Base-by-base conservation (phyloP, 2,888 invertebrate genomes). In the Drosophila villosipedis region DNA sequence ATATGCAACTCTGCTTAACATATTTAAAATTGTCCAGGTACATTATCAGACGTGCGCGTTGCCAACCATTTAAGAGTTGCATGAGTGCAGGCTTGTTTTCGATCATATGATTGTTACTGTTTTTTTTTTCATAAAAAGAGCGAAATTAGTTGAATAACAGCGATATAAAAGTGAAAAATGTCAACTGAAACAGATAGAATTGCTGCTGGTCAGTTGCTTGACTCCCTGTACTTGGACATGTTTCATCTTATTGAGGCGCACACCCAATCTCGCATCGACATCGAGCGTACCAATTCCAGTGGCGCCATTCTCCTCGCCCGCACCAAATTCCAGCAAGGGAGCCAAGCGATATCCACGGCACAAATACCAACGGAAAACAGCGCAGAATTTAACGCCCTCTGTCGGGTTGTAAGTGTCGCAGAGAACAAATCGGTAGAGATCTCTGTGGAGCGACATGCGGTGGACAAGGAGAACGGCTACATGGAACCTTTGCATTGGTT, bases 401-500 rank as follows among this genome's bases (percentile, higher is more conserved):
- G 92, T 5, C 78, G 93, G 16, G 89, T 93, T 2, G 91, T 92
- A 52, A 92, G 94, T n/a, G 68, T 89, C 9, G 86, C 92, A n/a
- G 94, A 94, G 41, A 94, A 94, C 22, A 83, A 91, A 28, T 81
- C 73, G 12, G 58, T 76, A 50, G 77, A 87, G 49, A 92, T 94
- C 39, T 79, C 91, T 28, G 67, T 94, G 22, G 92, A 93, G 68
- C 92, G 91, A 37, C 91, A 91, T 62, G 59, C 80, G 2, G 78
- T 92, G 87, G 76, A 94, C 89, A 92, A 94, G 91, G 83, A 90
- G 3, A 80, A 88, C 2, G 92, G 92, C 4, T 93, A 92, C 35
- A 88, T 94, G 85, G 92, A 98, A 92, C 97, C 98, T 0, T 92
- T 98, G 37, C 95, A 95, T 77, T 98, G 97, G 97, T 98, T 98